Percentiles rank a stretch among this genome's conserved stretches.
phyloP scores from a whole-genome alignment of 2,113 vertebrate genomes.

The Pithys albifrons region DNA sequence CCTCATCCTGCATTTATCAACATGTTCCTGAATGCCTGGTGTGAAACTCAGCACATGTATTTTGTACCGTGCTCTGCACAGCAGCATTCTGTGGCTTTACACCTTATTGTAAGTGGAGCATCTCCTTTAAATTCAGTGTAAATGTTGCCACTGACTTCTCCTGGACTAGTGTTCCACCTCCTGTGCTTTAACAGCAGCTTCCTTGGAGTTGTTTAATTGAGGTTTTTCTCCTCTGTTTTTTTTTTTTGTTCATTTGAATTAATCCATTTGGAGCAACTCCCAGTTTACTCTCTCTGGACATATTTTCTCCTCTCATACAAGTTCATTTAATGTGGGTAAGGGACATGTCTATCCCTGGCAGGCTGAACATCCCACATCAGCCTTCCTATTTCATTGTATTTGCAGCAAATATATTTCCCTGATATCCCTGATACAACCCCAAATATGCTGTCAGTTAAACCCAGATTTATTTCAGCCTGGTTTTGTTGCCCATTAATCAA shows the following conservation, averaged over 20 bases:
- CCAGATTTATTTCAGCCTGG: background rate
- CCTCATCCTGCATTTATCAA: background rate
- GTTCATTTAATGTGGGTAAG: background rate
- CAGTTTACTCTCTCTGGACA: background rate
- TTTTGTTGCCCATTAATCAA: background rate
- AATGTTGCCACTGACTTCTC: background rate
- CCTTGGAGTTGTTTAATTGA: background rate
- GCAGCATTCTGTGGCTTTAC: background rate
- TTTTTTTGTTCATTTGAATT: background rate
- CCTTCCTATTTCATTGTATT: background rate
- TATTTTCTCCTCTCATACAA: background rate
- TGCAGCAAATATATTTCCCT: background rate
- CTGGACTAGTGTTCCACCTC: background rate
- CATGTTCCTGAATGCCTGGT: background rate
- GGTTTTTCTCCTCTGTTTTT: background rate
- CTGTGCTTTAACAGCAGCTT: background rate
- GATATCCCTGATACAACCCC: background rate
- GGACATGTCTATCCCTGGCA: background rate
- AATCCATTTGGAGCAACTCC: background rate
- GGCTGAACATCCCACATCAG: background rate
- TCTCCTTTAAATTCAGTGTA: background rate
- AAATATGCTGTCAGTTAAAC: background rate
- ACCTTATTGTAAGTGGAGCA: accelerated
- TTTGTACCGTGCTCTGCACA: accelerated
- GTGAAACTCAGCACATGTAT: background rate